These are phyloP conservation scores for Odontophorus gujanensis DNA, from an alignment of 2,113 vertebrate genomes.

Conservation along the genomic window DNA sequence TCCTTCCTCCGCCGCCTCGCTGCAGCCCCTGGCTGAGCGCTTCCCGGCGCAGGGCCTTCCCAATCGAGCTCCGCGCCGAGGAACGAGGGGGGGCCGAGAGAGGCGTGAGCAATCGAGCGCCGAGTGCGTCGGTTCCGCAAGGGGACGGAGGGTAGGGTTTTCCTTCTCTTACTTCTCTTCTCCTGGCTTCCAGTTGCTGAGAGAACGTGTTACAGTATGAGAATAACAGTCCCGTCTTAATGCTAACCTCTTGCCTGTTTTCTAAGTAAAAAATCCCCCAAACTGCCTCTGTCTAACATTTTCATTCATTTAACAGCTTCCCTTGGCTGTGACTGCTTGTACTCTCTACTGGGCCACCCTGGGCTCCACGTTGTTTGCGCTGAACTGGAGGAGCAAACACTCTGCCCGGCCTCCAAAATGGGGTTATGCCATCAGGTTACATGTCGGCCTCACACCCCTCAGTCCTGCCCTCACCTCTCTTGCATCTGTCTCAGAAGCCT, in stretches of 20 bases:
- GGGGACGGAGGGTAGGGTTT: accelerated
- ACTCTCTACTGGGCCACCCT: accelerated
- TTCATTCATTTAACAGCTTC: background rate
- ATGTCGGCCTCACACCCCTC: accelerated
- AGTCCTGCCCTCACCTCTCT: background rate
- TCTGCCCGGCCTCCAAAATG: accelerated
- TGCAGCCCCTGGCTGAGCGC: too few relatives aligned
- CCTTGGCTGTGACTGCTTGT: background rate
- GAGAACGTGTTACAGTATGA: background rate
- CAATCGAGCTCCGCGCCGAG: background rate
- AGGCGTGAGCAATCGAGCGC: background rate
- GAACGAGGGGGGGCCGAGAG: background rate
- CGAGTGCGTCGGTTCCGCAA: accelerated
- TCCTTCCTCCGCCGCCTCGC: background rate
- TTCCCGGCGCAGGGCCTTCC: background rate
- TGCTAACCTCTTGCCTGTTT: accelerated
- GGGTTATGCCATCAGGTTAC: too few relatives aligned
- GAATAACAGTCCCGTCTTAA: accelerated
- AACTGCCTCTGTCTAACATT: background rate
- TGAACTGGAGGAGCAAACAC: too few relatives aligned
- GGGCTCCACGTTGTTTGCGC: accelerated
- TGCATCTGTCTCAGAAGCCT: background rate
- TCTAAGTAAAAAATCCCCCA: accelerated
- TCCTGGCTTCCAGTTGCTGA: too few relatives aligned
- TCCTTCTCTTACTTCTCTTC: accelerated